Evolutionary conservation across 2,888 invertebrate species (phyloP), one percentile per base, ranked within the genome.

Genomic region (Hypercompe scribonia): DNA sequence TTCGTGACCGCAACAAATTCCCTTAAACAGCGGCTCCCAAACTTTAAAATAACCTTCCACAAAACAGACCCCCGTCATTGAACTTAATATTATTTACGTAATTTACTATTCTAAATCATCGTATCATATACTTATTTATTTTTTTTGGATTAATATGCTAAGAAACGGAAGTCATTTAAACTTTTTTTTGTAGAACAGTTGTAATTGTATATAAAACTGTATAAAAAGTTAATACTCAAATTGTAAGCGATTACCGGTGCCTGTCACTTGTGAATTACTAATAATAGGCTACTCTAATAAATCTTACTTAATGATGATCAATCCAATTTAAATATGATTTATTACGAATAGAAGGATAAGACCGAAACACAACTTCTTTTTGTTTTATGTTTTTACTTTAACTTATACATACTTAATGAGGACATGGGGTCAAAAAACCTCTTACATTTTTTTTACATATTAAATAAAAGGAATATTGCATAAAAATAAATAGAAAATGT

Each of bases 1-100:
- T 71, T 83, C 83, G 82, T 84, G 83, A 78, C 83, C 68, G 15
- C 50, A 39, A 24, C 36, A 39, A 76, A 75, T 81, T 81, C 76
- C 36, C 65, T 72, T 13, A 34, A 31, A 21, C 28, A 31, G 61
- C 8, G 18, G 7, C 2, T 61, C 31, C 28, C 61, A 61, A 61
- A 28, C 31, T 61, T 61, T 18, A 18, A 0, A 61, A 28, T 5
- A 28, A 31, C 13, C 2, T 61, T 18, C 18, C 5, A 31, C 15
- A 5, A n/a, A 54, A 61, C 7, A 4, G n/a, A 54, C n/a, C 50
- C 50, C 50, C 4, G 5, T 24, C 11, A 54, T 54, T n/a, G 11
- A 54, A 54, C 50, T 10, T 54, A 54, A 10, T 54, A 11, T n/a
- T 1, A n/a, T 54, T 54, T 24, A n/a, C n/a, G 10, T 24, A 10